Evolutionary conservation across 2,888 invertebrate genomes (phyloP), one percentile per base, ranked within the genome.

Genomic region (Limenitis camilla): DNA sequence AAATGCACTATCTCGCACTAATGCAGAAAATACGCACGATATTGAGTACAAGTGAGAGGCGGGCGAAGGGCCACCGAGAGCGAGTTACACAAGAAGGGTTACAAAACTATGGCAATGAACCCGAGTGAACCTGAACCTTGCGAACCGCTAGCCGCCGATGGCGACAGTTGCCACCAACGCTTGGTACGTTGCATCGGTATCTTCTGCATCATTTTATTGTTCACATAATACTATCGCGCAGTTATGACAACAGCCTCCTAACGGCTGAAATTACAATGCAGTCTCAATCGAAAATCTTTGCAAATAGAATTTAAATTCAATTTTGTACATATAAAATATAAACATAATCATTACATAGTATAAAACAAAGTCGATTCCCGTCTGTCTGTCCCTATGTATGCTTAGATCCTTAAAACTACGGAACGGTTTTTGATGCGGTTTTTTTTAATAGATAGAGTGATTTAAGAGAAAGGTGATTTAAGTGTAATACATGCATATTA

Each of bases 51-150:
- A 84, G 85, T 83, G 83, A 85, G 84, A 83, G 82, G 83, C 72
- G 71, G 62, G 61, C 67, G 72, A 76, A 81, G 82, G 84, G 79
- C 78, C 72, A 67, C 70, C 63, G 75, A 77, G 76, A 78, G 80
- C 80, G 76, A 81, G 84, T 88, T 88, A 82, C 85, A 88, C 88
- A 87, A 88, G 83, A 82, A 83, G 87, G 87, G 87, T 88, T 86
- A 87, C 85, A 85, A 85, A 88, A 88, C 87, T 88, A 81, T 88
- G 88, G 86, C 88, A 88, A 87, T 86, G 88, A 88, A 87, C 88
- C 69, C 76, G 64, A 64, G 69, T 88, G 81, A 88, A 87, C 88
- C 86, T 83, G 78, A 81, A 84, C 83, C 84, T 82, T 85, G 86
- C 83, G 65, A 84, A 83, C 87, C 87, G 87, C 87, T 87, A 87